Percentiles rank a stretch among this genome's conserved stretches.
phyloP scores from a whole-genome alignment of 2,113 vertebrate genomes.

The Eulacestoma nigropectus region DNA sequence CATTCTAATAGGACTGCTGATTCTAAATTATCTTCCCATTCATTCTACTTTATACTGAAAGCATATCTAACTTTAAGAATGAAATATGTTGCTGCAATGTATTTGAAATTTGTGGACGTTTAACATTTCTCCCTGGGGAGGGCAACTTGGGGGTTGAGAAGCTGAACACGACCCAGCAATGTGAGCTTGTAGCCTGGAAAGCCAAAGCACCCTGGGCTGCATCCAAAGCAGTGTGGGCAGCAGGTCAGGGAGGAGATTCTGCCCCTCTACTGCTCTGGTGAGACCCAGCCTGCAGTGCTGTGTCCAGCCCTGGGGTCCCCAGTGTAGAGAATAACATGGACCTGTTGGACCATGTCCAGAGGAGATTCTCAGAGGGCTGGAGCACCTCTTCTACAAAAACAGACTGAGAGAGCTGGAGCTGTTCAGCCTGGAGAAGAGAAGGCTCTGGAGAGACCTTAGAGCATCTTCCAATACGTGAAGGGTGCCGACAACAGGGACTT shows the following conservation, averaged over 20 bases:
- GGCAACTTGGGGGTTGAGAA: neutral
- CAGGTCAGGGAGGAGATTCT: neutral
- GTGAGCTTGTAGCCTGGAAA: neutral
- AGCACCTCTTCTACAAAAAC: neutral
- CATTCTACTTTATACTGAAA: neutral
- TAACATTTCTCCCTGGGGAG: neutral
- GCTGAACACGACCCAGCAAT: neutral
- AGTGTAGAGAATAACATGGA: no score
- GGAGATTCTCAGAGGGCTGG: neutral
- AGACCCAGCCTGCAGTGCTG: neutral
- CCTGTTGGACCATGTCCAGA: neutral
- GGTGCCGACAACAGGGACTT: rapidly evolving
- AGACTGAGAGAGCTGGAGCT: neutral
- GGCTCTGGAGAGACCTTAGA: neutral
- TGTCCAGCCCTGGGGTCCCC: neutral
- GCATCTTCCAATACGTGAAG: rapidly evolving
- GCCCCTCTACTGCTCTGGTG: neutral
- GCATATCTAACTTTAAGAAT: neutral
- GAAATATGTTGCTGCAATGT: neutral
- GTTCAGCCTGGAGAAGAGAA: neutral
- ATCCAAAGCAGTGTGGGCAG: neutral
- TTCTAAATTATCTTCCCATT: neutral
- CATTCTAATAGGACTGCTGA: neutral
- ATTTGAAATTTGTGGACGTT: neutral
- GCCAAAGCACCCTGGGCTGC: neutral